phyloP scores from a whole-genome alignment of 1,140 invertebrate species.

The Xylocopa sonorina region DNA sequence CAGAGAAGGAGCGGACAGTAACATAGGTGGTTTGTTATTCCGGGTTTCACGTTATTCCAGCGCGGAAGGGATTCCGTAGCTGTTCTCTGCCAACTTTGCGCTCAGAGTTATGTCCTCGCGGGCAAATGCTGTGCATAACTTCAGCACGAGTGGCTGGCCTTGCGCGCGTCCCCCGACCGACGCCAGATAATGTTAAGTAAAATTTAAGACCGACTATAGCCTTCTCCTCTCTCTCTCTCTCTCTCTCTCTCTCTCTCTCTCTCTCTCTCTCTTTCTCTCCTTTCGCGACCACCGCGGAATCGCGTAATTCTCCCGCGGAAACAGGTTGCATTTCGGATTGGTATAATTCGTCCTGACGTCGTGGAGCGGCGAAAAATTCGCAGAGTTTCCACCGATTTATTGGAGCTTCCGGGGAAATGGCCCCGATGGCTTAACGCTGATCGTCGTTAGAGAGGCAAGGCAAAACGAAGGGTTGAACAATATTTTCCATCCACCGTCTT shows the following conservation, averaged over 20 bases:
- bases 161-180: conserved; percentile 28
- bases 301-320: conserved; percentile 4
- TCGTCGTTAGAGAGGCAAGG: too few relatives aligned
- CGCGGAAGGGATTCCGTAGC: conserved; percentile 48
- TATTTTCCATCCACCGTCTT: neutral
- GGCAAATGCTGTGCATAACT: conserved; percentile 69
- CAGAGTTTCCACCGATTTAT: neutral
- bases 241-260: too few relatives aligned
- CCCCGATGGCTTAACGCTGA: too few relatives aligned
- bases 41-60: conserved; percentile 45
- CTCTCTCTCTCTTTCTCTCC: too few relatives aligned
- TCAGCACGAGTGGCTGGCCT: conserved; percentile 44
- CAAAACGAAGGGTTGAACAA: too few relatives aligned
- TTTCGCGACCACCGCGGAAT: neutral
- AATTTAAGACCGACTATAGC: conserved; percentile 43
- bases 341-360: neutral
- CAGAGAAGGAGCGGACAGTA: conserved; percentile 41
- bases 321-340: neutral
- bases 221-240: too few relatives aligned
- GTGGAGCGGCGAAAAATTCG: neutral
- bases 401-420: neutral
- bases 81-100: conserved; percentile 67
- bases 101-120: conserved; percentile 66
- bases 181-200: conserved; percentile 60
- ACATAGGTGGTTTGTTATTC: conserved; percentile 61